Conservation (phyloP, 2,888 invertebrate genomes). For the Ormyrus thymus region DNA sequence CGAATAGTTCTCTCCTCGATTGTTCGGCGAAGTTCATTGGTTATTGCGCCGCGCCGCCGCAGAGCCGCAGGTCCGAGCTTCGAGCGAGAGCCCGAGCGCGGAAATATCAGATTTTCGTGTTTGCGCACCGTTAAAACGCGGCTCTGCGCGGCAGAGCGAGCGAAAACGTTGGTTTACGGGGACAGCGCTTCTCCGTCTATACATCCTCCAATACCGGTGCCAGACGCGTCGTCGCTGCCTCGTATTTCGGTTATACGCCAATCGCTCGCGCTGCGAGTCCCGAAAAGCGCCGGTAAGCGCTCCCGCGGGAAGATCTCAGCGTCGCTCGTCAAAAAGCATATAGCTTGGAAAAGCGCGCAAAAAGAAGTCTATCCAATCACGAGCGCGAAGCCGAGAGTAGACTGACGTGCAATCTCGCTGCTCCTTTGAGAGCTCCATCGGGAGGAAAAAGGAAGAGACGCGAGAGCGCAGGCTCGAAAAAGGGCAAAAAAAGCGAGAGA, state of each 20-base stretch:
- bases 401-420: too few species aligned
- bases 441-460: too few species aligned
- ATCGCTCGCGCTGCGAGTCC: too few species aligned
- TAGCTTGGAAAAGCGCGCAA: too few species aligned
- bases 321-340: too few species aligned
- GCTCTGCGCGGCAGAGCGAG: too few species aligned
- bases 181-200: background rate
- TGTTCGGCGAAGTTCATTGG: background rate
- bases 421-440: too few species aligned
- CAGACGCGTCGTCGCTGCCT: too few species aligned
- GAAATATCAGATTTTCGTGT: slow-evolving; percentile 7
- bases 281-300: too few species aligned
- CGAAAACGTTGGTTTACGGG: slow-evolving; percentile 1
- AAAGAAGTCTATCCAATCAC: background rate
- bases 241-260: too few species aligned
- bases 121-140: background rate
- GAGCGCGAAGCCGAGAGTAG: slow-evolving; percentile 27
- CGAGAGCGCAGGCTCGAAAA: too few species aligned
- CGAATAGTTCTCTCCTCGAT: slow-evolving; percentile 25
- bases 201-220: background rate
- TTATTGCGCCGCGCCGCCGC: background rate
- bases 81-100: background rate
- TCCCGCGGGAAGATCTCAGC: too few species aligned
- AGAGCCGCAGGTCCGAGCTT: background rate
- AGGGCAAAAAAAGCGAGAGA: background rate